These are phyloP conservation scores for Vanessa tameamea DNA, from an alignment of 1,140 invertebrate genomes.

Conservation along the genomic window DNA sequence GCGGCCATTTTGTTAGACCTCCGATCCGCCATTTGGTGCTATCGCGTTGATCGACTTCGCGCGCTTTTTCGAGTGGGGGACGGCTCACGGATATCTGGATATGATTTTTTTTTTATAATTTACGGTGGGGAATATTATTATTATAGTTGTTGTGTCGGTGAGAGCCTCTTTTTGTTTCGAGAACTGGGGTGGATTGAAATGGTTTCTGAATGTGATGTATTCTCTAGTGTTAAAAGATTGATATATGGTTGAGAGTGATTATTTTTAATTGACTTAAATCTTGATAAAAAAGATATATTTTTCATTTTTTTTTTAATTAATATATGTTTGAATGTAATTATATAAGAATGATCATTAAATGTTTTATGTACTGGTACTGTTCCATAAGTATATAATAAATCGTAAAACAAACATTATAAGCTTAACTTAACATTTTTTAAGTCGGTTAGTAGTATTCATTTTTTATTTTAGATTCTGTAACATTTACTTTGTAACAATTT, in stretches of 20 bases:
- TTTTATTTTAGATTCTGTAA: too few relatives aligned
- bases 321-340: too few relatives aligned
- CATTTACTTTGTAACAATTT: too few relatives aligned
- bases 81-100: constrained; percentile 25
- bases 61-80: constrained; percentile 3
- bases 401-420: too few relatives aligned
- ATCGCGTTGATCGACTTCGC: not conserved
- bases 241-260: not conserved
- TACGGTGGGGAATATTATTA: constrained; percentile 37
- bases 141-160: constrained; percentile 17
- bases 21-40: constrained; percentile 27
- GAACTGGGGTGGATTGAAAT: constrained; percentile 33
- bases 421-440: too few relatives aligned
- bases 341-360: too few relatives aligned
- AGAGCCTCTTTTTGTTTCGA: constrained; percentile 40
- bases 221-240: constrained; percentile 6
- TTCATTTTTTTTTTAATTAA: too few relatives aligned
- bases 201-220: constrained; percentile 25
- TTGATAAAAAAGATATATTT: too few relatives aligned
- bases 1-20: constrained; percentile 31
- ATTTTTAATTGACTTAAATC: not conserved
- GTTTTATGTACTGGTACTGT: too few relatives aligned
- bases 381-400: too few relatives aligned
- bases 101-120: constrained; percentile 42
- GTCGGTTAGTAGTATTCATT: too few relatives aligned